Conservation (phyloP, 2,797 vertebrate genomes). For the Aphelocoma californica region DNA sequence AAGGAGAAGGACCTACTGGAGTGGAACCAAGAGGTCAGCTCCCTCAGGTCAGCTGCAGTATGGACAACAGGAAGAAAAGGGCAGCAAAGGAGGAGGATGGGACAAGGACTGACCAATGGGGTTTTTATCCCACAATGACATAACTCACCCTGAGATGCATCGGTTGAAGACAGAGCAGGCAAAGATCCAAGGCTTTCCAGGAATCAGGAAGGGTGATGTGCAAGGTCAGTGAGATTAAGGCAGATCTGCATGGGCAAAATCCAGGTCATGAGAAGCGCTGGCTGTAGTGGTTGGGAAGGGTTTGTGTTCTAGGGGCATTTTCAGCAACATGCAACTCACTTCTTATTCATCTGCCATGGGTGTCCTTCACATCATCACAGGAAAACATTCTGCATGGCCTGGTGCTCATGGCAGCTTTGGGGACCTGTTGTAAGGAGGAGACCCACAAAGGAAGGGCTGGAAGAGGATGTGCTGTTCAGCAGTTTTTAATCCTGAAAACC, state of each 20-base stretch:
- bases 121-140: neutral
- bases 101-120: neutral
- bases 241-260: neutral
- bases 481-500: neutral
- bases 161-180: neutral
- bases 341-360: neutral
- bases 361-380: rapidly evolving
- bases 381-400: neutral
- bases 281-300: neutral
- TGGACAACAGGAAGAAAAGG: neutral
- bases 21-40: neutral
- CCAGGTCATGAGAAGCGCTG: neutral
- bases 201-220: rapidly evolving
- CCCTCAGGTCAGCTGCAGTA: neutral
- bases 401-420: neutral
- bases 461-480: neutral
- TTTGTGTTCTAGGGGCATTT: neutral
- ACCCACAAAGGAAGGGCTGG: neutral
- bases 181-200: neutral
- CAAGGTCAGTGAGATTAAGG: neutral
- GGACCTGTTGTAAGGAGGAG: neutral
- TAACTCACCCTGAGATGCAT: neutral
- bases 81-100: neutral
- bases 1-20: neutral
- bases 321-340: neutral